Evolutionary conservation across 2,888 invertebrate genomes (phyloP), one percentile per base, ranked within the genome.

Genomic region (Drosophila siamana): DNA sequence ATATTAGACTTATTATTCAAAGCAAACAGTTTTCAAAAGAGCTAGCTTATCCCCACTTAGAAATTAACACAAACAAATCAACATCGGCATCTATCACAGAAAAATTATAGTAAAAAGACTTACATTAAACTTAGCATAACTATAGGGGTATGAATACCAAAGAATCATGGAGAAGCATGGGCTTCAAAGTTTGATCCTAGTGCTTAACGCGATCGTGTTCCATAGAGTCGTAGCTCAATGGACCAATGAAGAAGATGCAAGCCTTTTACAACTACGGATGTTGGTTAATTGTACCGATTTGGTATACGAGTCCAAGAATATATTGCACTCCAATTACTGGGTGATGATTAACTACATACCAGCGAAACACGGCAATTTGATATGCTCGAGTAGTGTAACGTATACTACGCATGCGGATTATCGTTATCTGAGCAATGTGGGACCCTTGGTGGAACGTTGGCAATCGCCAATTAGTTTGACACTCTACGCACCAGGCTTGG

Each of bases 391-490:
- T n/a, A 60, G 43, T 5, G 54, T 72, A 0, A 80, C 82, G 7
- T 76, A 68, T 7, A 60, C 61, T n/a, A 76, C 69, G 4, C 80
- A 86, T 38, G 65, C 50, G 0, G 86, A 86, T 7, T 79, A 71
- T 11, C 41, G 65, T 6, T 74, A 75, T 41, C 22, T 81, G 66
- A 36, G 64, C 6, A 82, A 73, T 50, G 40, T 80, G 52, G 86
- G 94, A 71, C 92, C 74, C 4, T 72, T 87, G 68, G 86, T 97
- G 89, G 95, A 96, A 90, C 94, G 95, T 2, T 95, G 95, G 95
- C 92, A 92, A 19, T 95, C 95, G 0, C 95, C 95, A 0, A 90
- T 95, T 36, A 95, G 95, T 24, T 90, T 95, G 46, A 94, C 95
- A 0, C 90, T 95, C 38, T 94, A 94, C 84, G 94, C 95, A 4